Evolutionary conservation across 2,888 invertebrate species (phyloP).

Genomic region (Phymatocera aterrima): DNA sequence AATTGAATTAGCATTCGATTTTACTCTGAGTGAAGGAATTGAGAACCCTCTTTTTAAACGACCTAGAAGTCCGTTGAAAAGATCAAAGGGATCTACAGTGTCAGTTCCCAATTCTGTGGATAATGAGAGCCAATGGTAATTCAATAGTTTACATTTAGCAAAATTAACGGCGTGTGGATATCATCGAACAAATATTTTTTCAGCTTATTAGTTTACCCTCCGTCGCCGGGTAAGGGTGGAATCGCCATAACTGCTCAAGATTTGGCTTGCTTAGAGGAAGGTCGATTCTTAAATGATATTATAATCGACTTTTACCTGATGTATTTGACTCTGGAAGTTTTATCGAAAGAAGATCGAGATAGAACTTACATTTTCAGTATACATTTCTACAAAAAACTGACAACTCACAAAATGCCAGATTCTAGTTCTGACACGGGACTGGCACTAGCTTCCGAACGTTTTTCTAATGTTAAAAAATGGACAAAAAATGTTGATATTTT

Average conservation of each 20-base stretch:
- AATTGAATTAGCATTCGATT: background rate
- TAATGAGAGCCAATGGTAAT: slow-evolving; percentile 47
- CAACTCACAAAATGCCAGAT: slow-evolving; percentile 83
- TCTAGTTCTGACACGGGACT: slow-evolving; percentile 77
- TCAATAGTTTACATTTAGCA: background rate
- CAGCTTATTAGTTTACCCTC: slow-evolving; percentile 59
- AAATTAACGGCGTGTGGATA: background rate
- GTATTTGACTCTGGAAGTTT: slow-evolving; percentile 80
- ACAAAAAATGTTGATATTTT: slow-evolving; percentile 95
- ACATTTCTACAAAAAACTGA: slow-evolving; percentile 93
- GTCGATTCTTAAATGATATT: slow-evolving; percentile 95
- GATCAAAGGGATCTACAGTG: background rate
- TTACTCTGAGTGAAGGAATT: background rate
- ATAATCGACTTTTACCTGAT: slow-evolving; percentile 96
- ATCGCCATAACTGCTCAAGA: slow-evolving; percentile 92
- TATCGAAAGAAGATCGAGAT: slow-evolving; percentile 83
- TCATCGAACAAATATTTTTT: background rate
- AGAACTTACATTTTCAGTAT: slow-evolving; percentile 94
- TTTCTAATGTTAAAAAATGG: slow-evolving; percentile 92
- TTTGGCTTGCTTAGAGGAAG: slow-evolving; percentile 89
- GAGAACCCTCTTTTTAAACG: background rate
- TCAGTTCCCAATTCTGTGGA: background rate
- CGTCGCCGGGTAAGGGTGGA: slow-evolving; percentile 87
- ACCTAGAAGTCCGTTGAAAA: background rate
- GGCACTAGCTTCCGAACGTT: slow-evolving; percentile 87